Conservation (phyloP, 2,113 vertebrate genomes). For the Bufo bufo region DNA sequence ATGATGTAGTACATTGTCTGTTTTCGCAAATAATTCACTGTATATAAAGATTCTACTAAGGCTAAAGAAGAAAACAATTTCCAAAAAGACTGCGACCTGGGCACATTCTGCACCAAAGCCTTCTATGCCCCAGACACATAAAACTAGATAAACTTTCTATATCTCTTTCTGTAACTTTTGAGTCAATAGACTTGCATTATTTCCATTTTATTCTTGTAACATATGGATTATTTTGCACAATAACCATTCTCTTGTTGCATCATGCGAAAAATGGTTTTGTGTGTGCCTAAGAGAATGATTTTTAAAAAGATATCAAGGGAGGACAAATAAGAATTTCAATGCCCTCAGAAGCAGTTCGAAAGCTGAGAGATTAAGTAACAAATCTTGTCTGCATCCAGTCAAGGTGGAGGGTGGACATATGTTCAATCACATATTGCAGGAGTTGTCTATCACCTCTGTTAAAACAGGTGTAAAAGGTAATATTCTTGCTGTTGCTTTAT, state of each 20-base stretch:
- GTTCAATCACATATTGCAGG: background rate
- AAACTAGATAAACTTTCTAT: too few species aligned
- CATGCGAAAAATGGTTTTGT: slow-evolving; percentile 2
- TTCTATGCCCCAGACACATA: background rate
- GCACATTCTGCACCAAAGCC: background rate
- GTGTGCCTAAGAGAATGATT: background rate
- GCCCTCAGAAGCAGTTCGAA: background rate
- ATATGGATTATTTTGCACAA: slow-evolving; percentile 3
- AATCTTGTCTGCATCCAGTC: background rate
- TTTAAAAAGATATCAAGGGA: background rate
- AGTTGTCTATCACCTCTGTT: background rate
- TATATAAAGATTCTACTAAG: too few species aligned
- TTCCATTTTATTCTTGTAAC: background rate
- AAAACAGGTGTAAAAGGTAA: background rate
- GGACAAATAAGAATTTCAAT: background rate
- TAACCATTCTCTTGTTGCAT: background rate
- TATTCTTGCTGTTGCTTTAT: background rate
- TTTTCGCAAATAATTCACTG: background rate
- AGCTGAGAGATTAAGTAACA: background rate
- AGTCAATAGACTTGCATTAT: background rate
- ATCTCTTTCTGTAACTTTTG: background rate
- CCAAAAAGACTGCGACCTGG: background rate
- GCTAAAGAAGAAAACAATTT: background rate
- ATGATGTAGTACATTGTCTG: background rate
- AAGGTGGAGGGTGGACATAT: background rate